phyloP scores from a whole-genome alignment of 2,113 vertebrate species.

The Miniopterus natalensis region DNA sequence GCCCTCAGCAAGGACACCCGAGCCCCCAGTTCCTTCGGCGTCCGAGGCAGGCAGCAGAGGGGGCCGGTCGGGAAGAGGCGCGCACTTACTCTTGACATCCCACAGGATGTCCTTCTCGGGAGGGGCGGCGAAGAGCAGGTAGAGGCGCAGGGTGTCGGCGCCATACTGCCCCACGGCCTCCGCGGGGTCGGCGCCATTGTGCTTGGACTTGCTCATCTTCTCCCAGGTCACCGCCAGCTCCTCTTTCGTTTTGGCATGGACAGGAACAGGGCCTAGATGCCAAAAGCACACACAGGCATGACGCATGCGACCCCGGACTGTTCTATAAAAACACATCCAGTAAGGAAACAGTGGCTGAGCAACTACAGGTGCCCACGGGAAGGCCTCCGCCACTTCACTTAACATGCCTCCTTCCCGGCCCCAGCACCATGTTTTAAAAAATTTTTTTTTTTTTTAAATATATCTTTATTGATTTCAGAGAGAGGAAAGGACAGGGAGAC shows the following conservation, averaged over 20 bases:
- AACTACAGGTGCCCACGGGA: rapidly evolving
- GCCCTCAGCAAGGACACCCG: background rate
- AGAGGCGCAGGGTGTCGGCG: constrained; percentile 95
- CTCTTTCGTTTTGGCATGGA: constrained; percentile 86
- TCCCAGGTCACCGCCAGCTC: constrained; percentile 93
- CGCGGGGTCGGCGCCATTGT: constrained; percentile 96
- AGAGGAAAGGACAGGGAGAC: too few species aligned
- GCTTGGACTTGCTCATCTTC: constrained; percentile 99
- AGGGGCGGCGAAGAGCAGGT: constrained; percentile 94
- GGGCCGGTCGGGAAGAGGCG: background rate
- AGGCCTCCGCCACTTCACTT: background rate
- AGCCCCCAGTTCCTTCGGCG: background rate
- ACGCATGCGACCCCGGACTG: rapidly evolving
- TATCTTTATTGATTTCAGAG: too few species aligned
- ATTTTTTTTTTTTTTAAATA: too few species aligned
- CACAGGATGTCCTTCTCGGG: constrained; percentile 98
- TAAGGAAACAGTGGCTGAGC: background rate
- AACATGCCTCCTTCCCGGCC: background rate
- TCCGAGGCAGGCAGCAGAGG: rapidly evolving
- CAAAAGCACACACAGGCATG: background rate
- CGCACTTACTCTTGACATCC: constrained; percentile 94
- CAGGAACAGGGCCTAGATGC: constrained; percentile 88
- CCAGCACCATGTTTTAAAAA: too few species aligned
- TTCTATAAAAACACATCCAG: rapidly evolving
- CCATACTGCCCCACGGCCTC: constrained; percentile 93